Evolutionary conservation across 2,113 vertebrate genomes (phyloP), one percentile per base, ranked within the genome.

Genomic region (Passer montanus): DNA sequence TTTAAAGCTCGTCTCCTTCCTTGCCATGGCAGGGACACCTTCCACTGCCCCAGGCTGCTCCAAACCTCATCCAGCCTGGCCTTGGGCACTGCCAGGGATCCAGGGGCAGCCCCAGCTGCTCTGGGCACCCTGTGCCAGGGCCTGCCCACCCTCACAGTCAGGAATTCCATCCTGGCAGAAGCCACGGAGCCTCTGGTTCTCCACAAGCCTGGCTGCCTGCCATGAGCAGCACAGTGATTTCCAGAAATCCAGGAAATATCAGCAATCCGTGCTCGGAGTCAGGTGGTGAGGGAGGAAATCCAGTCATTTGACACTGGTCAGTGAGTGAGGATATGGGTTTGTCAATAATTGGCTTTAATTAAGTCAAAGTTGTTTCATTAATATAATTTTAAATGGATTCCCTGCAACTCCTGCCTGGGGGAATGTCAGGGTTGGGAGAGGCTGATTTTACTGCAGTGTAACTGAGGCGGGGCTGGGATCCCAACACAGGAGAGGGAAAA

Each of bases 271-370:
- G 23, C 58, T 70, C 17, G 0, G 62, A 53, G 82, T 27, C 88
- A 37, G 70, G 31, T 23, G 85, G n/a, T 2, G 6, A 68, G 66
- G 33, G 26, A 46, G 68, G 50, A 94, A 95, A 94, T 87, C 66
- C 84, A 64, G 83, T 60, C 58, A 28, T n/a, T 53, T 55, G 21
- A 20, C n/a, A 43, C 46, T 3, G 19, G 66, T 21, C 87, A 85
- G 59, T 4, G 0, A 62, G 78, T 8, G 39, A 82, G 63, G 41
- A 15, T 24, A 44, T 17, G 74, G 66, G 31, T 53, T 47, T 70
- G 83, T 86, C 92, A 91, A 95, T 96, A 94, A 89, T 74, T 62
- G 75, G 47, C 73, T 92, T 88, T 95, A 96, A 96, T 97, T 89
- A 95, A 94, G 93, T 86, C 72, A 63, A 87, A 94, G 84, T 87